These are phyloP conservation scores for Otis tarda DNA, from an alignment of 2,113 vertebrate species.

Conservation along the genomic window DNA sequence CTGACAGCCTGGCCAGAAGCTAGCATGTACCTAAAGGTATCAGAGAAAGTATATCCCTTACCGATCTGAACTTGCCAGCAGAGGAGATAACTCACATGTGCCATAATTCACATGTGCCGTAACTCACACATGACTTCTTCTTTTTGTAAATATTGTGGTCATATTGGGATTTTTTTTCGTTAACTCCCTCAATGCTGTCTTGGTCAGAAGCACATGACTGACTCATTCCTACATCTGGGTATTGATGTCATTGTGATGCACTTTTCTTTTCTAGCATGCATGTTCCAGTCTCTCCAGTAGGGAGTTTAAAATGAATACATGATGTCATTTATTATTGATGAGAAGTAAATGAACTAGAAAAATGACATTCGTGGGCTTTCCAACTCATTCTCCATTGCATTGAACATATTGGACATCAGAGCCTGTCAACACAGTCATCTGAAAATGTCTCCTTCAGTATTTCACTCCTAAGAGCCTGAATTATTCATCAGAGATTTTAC, in stretches of 20 bases:
- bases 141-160: not conserved
- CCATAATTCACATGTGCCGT: not conserved
- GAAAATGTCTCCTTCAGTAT: constrained; percentile 35
- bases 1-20: not conserved
- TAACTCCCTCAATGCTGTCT: not conserved
- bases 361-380: constrained; percentile 1
- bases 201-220: not conserved
- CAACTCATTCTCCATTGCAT: constrained; percentile 26
- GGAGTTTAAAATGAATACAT: constrained; percentile 10
- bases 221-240: constrained; percentile 37
- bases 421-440: constrained; percentile 53
- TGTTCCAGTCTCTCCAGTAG: constrained; percentile 5
- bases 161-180: not conserved
- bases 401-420: constrained; percentile 57
- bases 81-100: not conserved
- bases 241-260: constrained; percentile 39
- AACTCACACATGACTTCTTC: not conserved
- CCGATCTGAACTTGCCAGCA: not conserved
- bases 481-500: constrained; percentile 52
- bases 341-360: constrained; percentile 47
- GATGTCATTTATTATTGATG: constrained; percentile 14
- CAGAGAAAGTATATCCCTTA: not conserved
- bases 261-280: constrained; percentile 27
- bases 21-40: not conserved
- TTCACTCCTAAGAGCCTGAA: constrained; percentile 31